A percentile compares a stretch with the other conserved stretches of the same genome.
These are phyloP conservation scores for Furcifer pardalis DNA, from an alignment of 2,797 vertebrate species.

Conservation along the genomic window DNA sequence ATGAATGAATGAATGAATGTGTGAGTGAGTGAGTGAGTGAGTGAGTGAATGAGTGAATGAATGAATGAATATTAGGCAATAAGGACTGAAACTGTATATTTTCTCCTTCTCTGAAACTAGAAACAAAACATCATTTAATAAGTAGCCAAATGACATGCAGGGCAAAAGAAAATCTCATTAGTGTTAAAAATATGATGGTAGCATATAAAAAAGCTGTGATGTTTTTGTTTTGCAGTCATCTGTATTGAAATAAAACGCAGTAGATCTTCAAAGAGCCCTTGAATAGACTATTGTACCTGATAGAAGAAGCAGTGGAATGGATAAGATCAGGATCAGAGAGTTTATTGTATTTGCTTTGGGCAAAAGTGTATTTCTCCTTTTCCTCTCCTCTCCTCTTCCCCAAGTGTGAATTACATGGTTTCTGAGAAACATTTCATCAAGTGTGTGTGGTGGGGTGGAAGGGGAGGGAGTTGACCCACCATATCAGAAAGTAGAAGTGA, in stretches of 20 bases:
- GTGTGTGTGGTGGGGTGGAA: too few relatives aligned
- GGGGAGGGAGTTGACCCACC: not conserved
- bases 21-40: too few relatives aligned
- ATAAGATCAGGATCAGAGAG: too few relatives aligned
- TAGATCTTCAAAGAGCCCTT: too few relatives aligned
- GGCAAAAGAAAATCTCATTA: not conserved
- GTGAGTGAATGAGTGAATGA: not conserved
- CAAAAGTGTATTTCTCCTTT: not conserved
- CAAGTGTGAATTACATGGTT: too few relatives aligned
- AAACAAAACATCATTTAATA: not conserved
- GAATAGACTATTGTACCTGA: too few relatives aligned
- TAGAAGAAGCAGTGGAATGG: too few relatives aligned
- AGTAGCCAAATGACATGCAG: not conserved
- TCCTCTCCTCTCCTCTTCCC: too few relatives aligned
- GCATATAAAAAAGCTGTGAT: not conserved
- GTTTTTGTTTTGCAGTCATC: not conserved
- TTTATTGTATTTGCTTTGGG: too few relatives aligned
- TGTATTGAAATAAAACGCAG: not conserved
- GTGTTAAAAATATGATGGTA: too few relatives aligned
- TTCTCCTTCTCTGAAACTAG: not conserved
- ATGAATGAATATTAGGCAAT: not conserved
- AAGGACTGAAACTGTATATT: not conserved
- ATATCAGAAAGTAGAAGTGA: not conserved
- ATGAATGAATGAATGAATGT: not conserved
- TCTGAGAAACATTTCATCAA: not conserved